Conservation (phyloP, 2,888 invertebrate species). For the Ichneumoninae sp. region DNA sequence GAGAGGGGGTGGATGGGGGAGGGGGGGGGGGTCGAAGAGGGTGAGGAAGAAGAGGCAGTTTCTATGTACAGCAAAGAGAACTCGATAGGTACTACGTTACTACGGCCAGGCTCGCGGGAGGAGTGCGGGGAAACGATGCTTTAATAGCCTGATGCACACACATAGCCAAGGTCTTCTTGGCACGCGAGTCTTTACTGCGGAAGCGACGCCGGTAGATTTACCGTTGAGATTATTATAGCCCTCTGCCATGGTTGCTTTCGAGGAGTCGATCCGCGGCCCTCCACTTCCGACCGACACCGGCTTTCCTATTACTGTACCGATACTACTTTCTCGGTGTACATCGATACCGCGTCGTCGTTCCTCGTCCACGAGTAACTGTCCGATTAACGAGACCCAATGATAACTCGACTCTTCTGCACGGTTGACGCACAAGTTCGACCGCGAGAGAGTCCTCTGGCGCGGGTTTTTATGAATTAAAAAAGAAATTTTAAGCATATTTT, state of each 20-base stretch:
- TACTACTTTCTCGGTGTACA: background rate
- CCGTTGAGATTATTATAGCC: slow-evolving; percentile 50
- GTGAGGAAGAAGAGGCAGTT: background rate
- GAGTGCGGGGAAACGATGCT: slow-evolving; percentile 62
- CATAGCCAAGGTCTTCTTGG: slow-evolving; percentile 72
- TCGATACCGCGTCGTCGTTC: background rate
- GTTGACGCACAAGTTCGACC: background rate
- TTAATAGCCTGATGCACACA: slow-evolving; percentile 68
- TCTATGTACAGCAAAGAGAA: slow-evolving; percentile 15
- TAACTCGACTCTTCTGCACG: slow-evolving; percentile 4
- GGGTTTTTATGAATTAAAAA: too few species aligned
- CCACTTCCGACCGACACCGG: background rate
- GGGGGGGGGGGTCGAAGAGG: background rate
- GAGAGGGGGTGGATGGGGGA: background rate
- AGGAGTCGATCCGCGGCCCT: slow-evolving; percentile 23
- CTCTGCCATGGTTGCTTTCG: slow-evolving; percentile 28
- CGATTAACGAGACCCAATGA: slow-evolving; percentile 2
- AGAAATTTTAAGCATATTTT: too few species aligned
- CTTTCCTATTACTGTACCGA: background rate
- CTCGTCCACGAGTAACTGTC: slow-evolving; percentile 15
- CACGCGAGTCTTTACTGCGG: slow-evolving; percentile 71
- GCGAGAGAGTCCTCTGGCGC: too few species aligned
- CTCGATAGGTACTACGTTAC: slow-evolving; percentile 8
- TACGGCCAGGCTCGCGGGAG: background rate
- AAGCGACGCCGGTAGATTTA: slow-evolving; percentile 69